Evolutionary conservation across 2,113 vertebrate genomes (phyloP).

Genomic region (Heterocephalus glaber): DNA sequence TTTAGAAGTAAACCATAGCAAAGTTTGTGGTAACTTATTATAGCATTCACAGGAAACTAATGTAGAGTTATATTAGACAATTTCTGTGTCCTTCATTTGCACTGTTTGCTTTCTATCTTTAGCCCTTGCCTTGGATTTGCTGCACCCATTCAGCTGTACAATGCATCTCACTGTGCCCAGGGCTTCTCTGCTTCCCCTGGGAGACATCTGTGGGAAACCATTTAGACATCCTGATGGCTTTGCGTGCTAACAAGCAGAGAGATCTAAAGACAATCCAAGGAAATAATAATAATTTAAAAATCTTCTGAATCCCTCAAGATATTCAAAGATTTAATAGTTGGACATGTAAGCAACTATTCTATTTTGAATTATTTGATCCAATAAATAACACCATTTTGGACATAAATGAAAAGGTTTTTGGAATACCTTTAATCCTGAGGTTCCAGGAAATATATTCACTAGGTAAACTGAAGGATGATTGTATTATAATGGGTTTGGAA

Average conservation of each 20-base stretch:
- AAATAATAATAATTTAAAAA: background rate
- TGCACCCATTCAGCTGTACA: background rate
- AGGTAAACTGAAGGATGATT: background rate
- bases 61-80: background rate
- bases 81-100: background rate
- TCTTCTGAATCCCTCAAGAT: background rate
- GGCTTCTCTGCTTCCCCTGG: background rate
- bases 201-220: background rate
- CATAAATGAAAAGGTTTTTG: background rate
- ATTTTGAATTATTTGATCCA: background rate
- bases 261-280: background rate
- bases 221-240: background rate
- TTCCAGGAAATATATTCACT: background rate
- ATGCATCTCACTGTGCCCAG: background rate
- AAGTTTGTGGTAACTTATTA: background rate
- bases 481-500: background rate
- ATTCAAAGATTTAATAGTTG: background rate
- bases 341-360: background rate
- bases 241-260: background rate
- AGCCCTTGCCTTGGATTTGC: no score
- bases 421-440: background rate
- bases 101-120: background rate
- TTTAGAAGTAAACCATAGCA: background rate
- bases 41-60: background rate
- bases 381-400: background rate